phyloP scores from a whole-genome alignment of 2,888 invertebrate species.

The Thyatira batis region DNA sequence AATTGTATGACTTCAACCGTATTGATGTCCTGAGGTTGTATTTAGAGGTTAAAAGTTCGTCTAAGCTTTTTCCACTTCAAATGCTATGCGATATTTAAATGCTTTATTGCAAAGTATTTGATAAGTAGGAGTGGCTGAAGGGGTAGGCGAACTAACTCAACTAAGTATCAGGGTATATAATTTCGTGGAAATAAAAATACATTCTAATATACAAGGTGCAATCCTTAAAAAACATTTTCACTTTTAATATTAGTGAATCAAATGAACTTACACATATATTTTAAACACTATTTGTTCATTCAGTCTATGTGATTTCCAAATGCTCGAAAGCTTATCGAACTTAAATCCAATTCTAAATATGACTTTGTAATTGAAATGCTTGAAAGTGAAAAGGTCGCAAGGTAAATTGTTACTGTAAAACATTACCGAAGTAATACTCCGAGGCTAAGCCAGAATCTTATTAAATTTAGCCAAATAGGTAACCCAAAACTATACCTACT shows the following conservation, averaged over 20 bases:
- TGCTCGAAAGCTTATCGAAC: neutral
- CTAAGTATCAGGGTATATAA: no score
- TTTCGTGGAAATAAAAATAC: no score
- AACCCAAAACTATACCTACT: neutral
- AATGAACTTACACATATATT: neutral
- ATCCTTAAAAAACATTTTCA: no score
- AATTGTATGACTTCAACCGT: no score
- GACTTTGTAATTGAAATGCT: neutral
- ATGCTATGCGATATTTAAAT: no score
- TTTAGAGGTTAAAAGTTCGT: neutral
- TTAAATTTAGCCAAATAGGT: neutral
- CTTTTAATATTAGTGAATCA: no score
- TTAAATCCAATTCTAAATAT: constrained; percentile 1
- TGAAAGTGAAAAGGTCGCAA: constrained; percentile 3
- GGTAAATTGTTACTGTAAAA: neutral
- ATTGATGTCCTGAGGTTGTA: no score
- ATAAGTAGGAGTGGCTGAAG: neutral
- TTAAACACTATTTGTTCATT: neutral
- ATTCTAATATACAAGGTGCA: no score
- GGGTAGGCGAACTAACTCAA: neutral
- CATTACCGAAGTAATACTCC: neutral
- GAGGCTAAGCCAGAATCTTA: neutral
- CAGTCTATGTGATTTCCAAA: neutral
- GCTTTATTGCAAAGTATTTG: neutral
- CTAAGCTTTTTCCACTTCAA: no score